Evolutionary conservation across 2,113 vertebrate genomes (phyloP), one percentile per base, ranked within the genome.

Genomic region (Heterotis niloticus): DNA sequence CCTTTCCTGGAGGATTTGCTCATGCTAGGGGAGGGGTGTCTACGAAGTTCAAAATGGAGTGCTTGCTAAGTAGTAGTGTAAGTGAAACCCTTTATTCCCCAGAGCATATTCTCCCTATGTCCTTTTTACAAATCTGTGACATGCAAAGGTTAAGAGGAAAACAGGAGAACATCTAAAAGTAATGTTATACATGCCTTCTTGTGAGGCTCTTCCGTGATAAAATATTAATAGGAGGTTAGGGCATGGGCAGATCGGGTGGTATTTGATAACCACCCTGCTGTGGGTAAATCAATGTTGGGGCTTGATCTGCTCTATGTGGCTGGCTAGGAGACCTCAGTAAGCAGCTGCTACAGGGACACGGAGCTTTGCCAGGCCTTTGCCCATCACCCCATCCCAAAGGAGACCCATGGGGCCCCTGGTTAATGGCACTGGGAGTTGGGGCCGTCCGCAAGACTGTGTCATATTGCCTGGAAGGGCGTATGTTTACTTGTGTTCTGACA

Each of bases 401-500:
- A 34, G 57, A 60, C 24, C 18, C 56, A 20, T 57, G 62, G 20
- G 23, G 13, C 71, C 71, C 98, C 74, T 96, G 91, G 29, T 97
- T 97, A 87, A 99, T 96, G 78, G 96, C 94, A 0, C 97, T 98
- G 88, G 67, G 54, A 74, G 92, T 97, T 90, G 96, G 95, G 93
- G 90, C 93, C 78, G 67, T 64, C 26, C 80, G 66, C 80, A 84
- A 1, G 28, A 14, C 13, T 23, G 28, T n/a, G 71, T 20, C 34
- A 52, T 29, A 20, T 44, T 57, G 52, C 18, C 71, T 5, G n/a
- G 23, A 12, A 5, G 17, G 3, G 66, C 5, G 57, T 20, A n/a
- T 57, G 54, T 74, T 23, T 59, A 29, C 71, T n/a, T 13, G 12
- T 59, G 54, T n/a, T 57, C 54, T 73, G 71, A 44, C 1, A 44